These are phyloP conservation scores for Sminthurides bifidus DNA, from an alignment of 1,140 invertebrate species.

Conservation along the genomic window DNA sequence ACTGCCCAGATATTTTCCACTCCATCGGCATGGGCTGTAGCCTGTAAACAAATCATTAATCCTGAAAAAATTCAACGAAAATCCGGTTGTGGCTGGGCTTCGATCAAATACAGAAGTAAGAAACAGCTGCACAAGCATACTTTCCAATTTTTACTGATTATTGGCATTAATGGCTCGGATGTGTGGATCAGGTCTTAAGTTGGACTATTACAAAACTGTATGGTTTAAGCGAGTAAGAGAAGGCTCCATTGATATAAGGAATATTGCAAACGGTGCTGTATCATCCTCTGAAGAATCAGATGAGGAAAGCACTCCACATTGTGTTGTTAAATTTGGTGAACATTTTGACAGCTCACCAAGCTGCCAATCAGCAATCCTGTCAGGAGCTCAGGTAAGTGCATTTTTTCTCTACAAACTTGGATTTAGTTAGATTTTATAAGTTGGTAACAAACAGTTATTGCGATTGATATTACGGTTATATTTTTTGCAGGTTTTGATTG, in stretches of 20 bases:
- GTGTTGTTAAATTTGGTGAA: constrained; percentile 30
- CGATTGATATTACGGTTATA: neutral
- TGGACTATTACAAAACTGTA: constrained; percentile 73
- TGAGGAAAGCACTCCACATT: constrained; percentile 25
- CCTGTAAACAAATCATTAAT: constrained; percentile 81
- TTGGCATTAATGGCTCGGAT: neutral
- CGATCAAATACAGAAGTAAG: constrained; percentile 30
- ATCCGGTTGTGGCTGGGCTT: constrained; percentile 83
- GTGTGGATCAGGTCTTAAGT: constrained; percentile 54
- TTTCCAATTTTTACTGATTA: constrained; percentile 1
- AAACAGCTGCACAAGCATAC: constrained; percentile 2
- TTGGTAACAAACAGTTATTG: neutral
- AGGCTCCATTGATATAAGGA: constrained; percentile 36
- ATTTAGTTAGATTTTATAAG: neutral
- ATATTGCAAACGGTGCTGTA: constrained; percentile 27
- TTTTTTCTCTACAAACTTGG: neutral
- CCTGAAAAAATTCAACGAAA: constrained; percentile 58
- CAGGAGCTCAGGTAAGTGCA: constrained; percentile 24
- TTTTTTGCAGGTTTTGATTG: constrained; percentile 31
- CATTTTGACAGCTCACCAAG: constrained; percentile 27
- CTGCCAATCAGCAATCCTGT: constrained; percentile 17
- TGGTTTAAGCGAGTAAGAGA: constrained; percentile 50
- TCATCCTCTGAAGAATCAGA: constrained; percentile 23
- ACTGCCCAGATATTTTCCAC: constrained; percentile 74
- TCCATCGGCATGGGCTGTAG: constrained; percentile 83